Conservation (phyloP, 2,888 invertebrate species). For the Griposia aprilina region DNA sequence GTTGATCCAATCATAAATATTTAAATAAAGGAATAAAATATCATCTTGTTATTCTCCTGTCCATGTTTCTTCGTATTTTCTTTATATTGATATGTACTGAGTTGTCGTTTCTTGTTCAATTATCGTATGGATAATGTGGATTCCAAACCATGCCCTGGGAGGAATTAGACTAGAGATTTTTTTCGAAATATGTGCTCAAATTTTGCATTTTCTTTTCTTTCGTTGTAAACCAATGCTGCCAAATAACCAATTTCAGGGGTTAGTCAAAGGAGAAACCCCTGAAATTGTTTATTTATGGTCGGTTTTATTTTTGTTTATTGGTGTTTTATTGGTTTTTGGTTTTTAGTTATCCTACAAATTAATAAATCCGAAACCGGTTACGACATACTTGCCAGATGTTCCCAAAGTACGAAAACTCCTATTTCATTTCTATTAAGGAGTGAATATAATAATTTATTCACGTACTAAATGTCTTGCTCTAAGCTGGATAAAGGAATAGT, state of each 20-base stretch:
- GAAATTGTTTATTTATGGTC: too few relatives aligned
- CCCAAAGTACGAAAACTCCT: slow-evolving; percentile 16
- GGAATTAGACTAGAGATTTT: not conserved
- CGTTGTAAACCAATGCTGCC: not conserved
- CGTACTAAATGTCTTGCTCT: slow-evolving; percentile 41
- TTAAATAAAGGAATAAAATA: slow-evolving; percentile 50
- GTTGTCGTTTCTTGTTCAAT: slow-evolving; percentile 30
- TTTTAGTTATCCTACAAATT: slow-evolving; percentile 33
- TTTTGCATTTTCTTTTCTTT: not conserved
- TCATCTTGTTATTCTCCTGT: slow-evolving; percentile 34
- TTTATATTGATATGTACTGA: slow-evolving; percentile 14
- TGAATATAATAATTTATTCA: slow-evolving; percentile 38
- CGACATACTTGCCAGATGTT: slow-evolving; percentile 12
- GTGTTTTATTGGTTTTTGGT: too few relatives aligned
- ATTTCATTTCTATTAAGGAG: slow-evolving; percentile 21
- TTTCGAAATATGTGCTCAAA: not conserved
- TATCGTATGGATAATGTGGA: slow-evolving; percentile 24
- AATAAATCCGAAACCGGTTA: slow-evolving; percentile 2
- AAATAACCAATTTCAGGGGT: slow-evolving; percentile 14
- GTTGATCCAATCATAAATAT: slow-evolving; percentile 53
- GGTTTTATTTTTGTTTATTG: too few relatives aligned
- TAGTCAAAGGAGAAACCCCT: too few relatives aligned
- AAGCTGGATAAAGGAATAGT: slow-evolving; percentile 47
- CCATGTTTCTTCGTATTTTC: slow-evolving; percentile 29
- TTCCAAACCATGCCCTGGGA: not conserved